A percentile compares a stretch with the other conserved stretches of the same genome.
Evolutionary conservation across 2,888 invertebrate species (phyloP).

Genomic region (Magallana nippona): DNA sequence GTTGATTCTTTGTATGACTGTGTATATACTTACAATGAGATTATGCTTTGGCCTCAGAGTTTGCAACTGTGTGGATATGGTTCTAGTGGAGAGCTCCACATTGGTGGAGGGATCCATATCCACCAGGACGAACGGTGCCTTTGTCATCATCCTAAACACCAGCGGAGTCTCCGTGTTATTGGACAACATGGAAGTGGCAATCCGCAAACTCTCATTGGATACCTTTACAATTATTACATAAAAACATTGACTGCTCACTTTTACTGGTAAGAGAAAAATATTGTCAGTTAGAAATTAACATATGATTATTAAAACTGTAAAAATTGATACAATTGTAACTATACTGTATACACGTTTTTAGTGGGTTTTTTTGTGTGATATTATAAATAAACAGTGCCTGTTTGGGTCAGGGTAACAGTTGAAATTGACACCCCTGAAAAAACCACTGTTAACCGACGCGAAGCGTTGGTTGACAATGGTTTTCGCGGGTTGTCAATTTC

Average conservation of each 20-base stretch:
- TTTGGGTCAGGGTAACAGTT: too few species aligned
- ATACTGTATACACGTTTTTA: too few species aligned
- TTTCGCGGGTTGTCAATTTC: too few species aligned
- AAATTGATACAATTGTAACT: too few species aligned
- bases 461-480: too few species aligned
- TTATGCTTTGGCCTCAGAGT: constrained; percentile 73
- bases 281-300: neutral
- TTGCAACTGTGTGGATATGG: constrained; percentile 67
- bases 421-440: too few species aligned
- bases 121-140: constrained; percentile 72
- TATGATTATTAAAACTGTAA: too few species aligned
- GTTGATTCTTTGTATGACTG: too few species aligned
- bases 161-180: constrained; percentile 76
- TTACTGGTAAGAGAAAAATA: too few species aligned
- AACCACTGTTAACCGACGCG: too few species aligned
- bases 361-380: too few species aligned
- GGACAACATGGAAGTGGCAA: constrained; percentile 69
- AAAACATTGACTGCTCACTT: neutral
- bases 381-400: too few species aligned
- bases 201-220: constrained; percentile 63
- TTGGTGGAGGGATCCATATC: constrained; percentile 67
- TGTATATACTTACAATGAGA: constrained; percentile 62
- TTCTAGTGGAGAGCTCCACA: constrained; percentile 52
- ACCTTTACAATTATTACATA: constrained; percentile 59
- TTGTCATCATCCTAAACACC: constrained; percentile 70